Conservation (phyloP, 2,888 invertebrate species). For the Liodrosophila aerea region DNA sequence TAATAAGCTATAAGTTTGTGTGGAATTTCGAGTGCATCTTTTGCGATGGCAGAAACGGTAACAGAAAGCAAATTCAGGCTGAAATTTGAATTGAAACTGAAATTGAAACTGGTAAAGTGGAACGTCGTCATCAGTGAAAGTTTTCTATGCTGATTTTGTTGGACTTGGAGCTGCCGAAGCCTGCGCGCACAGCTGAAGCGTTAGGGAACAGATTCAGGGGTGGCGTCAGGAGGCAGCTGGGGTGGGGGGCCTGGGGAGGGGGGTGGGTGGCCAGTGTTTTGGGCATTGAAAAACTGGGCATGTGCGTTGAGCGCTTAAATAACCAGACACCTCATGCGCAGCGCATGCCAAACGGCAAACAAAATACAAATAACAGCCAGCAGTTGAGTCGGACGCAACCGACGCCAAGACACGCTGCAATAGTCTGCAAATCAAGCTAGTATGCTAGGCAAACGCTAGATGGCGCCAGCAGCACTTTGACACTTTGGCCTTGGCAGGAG, state of each 20-base stretch:
- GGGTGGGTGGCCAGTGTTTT: conserved; percentile 5
- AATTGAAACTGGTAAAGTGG: conserved; percentile 35
- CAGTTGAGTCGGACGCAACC: too few relatives aligned
- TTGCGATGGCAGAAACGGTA: conserved; percentile 15
- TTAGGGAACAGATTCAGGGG: too few relatives aligned
- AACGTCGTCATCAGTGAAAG: conserved; percentile 60
- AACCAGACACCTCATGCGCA: conserved; percentile 52
- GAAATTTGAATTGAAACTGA: conserved; percentile 32
- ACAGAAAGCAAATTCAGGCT: conserved; percentile 18
- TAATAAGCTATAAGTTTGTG: not conserved
- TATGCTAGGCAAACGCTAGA: too few relatives aligned
- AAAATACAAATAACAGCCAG: conserved; percentile 3
- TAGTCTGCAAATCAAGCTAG: too few relatives aligned
- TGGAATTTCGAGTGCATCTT: conserved; percentile 45
- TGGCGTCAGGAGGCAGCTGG: not conserved
- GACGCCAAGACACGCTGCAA: too few relatives aligned
- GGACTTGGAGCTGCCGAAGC: conserved; percentile 12
- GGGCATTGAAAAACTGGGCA: conserved; percentile 63
- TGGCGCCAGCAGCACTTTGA: too few relatives aligned
- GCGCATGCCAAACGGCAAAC: conserved; percentile 58
- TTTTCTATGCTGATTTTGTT: conserved; percentile 65
- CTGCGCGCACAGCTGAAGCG: not conserved
- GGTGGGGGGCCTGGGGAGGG: too few relatives aligned
- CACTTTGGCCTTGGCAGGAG: too few relatives aligned
- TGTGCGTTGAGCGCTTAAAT: conserved; percentile 64